Percentiles rank a stretch among this genome's conserved stretches.
Evolutionary conservation across 2,888 invertebrate species (phyloP).

Genomic region (Limnephilus lunatus): DNA sequence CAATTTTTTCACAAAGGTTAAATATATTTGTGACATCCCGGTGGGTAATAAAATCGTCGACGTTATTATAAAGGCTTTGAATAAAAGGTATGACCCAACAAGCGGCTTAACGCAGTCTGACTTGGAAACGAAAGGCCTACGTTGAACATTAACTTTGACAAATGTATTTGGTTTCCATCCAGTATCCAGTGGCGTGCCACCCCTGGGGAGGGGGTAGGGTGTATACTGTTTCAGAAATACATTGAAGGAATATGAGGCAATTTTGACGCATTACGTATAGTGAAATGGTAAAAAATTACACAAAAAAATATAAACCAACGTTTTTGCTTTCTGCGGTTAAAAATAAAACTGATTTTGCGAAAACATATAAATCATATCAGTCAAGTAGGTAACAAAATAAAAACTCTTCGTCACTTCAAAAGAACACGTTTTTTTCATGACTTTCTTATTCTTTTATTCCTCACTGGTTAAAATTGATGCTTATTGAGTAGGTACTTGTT

Average conservation of each 20-base stretch:
- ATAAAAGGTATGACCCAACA: conserved; percentile 22
- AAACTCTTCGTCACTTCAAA: too few species aligned
- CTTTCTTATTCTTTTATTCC: too few species aligned
- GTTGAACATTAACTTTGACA: conserved; percentile 66
- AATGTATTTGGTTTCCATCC: conserved; percentile 66
- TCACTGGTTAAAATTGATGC: too few species aligned
- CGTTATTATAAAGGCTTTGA: conserved; percentile 16
- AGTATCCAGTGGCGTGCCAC: conserved; percentile 52
- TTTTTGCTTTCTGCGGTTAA: neutral
- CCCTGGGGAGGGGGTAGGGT: neutral
- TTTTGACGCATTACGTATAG: neutral
- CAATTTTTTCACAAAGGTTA: neutral
- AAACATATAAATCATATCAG: too few species aligned
- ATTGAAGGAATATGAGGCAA: conserved; percentile 8
- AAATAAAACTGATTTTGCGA: too few species aligned
- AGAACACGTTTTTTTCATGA: too few species aligned
- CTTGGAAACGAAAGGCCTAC: conserved; percentile 59
- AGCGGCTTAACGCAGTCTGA: conserved; percentile 19
- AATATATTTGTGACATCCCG: neutral
- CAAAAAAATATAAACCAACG: neutral
- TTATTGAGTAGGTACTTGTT: too few species aligned
- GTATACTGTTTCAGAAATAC: conserved; percentile 27
- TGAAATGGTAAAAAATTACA: neutral
- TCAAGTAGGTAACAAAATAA: too few species aligned
- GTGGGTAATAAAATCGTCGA: neutral